Evolutionary conservation across 64 coral and sea anemone genomes (phyloP).

Genomic region (Stichodactyla helianthus): DNA sequence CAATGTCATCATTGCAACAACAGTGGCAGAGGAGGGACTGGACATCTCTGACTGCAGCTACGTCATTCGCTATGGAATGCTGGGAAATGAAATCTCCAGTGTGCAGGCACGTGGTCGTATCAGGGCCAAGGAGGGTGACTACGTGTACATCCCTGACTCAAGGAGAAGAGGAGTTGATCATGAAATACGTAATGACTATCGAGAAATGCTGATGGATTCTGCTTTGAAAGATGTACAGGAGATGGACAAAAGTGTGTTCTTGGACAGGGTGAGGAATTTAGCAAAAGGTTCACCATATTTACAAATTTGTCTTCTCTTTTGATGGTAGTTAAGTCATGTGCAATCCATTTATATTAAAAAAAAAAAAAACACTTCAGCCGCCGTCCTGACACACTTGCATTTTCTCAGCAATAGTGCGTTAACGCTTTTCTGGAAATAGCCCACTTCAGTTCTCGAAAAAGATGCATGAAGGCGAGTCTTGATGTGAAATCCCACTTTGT

Average conservation of each 20-base stretch:
- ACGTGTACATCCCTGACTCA: constrained; percentile 37
- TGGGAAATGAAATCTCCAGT: constrained; percentile 50
- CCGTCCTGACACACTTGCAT: too few species aligned
- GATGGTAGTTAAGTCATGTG: too few species aligned
- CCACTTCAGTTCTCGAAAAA: too few species aligned
- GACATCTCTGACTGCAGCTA: constrained; percentile 66
- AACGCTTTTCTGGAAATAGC: too few species aligned
- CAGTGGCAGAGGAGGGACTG: constrained; percentile 66
- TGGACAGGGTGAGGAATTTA: constrained; percentile 24
- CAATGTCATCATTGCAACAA: constrained; percentile 60
- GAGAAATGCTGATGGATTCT: constrained; percentile 58
- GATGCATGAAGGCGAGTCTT: too few species aligned
- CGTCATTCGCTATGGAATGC: constrained; percentile 69
- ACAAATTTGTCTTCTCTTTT: too few species aligned
- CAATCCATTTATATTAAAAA: too few species aligned
- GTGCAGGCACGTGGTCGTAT: constrained; percentile 62
- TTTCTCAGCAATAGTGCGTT: too few species aligned
- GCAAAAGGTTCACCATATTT: too few species aligned
- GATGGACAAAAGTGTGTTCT: constrained; percentile 16
- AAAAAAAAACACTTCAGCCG: too few species aligned
- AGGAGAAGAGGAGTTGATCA: constrained; percentile 34
- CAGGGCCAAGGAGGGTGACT: constrained; percentile 53
- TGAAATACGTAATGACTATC: constrained; percentile 46
- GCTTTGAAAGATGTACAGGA: constrained; percentile 46
- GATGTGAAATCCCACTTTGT: too few species aligned